Evolutionary conservation across 1,140 invertebrate genomes (phyloP), one percentile per base, ranked within the genome.

Genomic region (Calosoma granatense): DNA sequence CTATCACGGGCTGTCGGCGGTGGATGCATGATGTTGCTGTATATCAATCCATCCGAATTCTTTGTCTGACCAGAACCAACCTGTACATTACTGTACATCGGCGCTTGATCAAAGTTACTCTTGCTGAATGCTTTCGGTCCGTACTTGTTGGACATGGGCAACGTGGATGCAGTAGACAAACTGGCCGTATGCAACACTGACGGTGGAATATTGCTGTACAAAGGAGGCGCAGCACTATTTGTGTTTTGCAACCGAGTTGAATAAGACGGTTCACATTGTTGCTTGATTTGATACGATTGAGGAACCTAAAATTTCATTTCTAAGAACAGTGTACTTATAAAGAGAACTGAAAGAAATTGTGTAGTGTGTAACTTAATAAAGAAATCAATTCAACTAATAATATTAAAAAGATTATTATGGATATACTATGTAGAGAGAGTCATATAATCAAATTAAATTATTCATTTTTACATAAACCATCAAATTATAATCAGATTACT

Each of bases 21-120:
- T 12, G 67, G 58, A 55, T 68, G 76, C 23, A 76, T 63, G 41
- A 79, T 61, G 61, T 81, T 81, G 55, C 74, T 77, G 59, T 81
- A 81, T 22, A 80, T 64, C 17, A 77, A 63, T 1, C 74, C 74
- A 69, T 79, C 78, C 2, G 70, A 73, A 60, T 76, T 80, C 20
- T 62, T 56, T n/a, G 54, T 54, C 4, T 9, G 43, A 55, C 56
- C 2, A 2, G 56, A 30, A 11, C 53, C 52, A 36, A 66, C 61
- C 43, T 67, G 68, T 12, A 71, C 61, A 57, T 71, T 71, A 55
- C 67, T 69, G 43, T 71, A 71, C 15, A 30, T 69, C 67, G 14
- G 65, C 62, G 65, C 72, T 55, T 56, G 74, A 64, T 14, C 70
- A 70, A 61, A 71, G 75, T 53, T 75, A 67, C 19, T 76, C 72